Percentiles rank a stretch among this genome's conserved stretches.
phyloP scores from a whole-genome alignment of 2,113 vertebrate species.

The Festucalex cinctus region DNA sequence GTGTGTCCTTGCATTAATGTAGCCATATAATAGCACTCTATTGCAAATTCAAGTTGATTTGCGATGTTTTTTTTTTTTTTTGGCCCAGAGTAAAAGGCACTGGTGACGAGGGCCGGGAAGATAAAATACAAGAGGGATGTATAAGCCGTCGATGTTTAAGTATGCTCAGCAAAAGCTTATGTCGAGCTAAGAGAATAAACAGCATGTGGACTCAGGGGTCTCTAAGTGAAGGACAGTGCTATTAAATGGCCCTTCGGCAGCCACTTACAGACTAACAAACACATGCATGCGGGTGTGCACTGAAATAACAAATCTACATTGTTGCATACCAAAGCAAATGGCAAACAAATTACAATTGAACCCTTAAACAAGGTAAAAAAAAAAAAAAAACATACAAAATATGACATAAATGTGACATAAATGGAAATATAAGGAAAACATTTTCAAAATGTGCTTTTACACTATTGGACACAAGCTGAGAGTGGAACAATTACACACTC shows the following conservation, averaged over 20 bases:
- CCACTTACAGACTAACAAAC: neutral
- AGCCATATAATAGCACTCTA: neutral
- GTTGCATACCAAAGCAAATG: too few relatives aligned
- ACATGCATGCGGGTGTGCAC: neutral
- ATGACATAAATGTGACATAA: too few relatives aligned
- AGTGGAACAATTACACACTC: too few relatives aligned
- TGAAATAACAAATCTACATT: neutral
- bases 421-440: too few relatives aligned
- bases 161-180: conserved; percentile 17
- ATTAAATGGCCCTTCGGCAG: conserved; percentile 13
- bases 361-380: too few relatives aligned
- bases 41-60: neutral
- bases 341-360: too few relatives aligned
- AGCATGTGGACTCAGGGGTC: conserved; percentile 21
- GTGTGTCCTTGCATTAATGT: neutral
- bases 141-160: conserved; percentile 22
- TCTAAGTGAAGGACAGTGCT: conserved; percentile 13
- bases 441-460: too few relatives aligned
- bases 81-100: neutral
- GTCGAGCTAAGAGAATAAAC: conserved; percentile 17
- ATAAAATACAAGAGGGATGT: conserved; percentile 9
- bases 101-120: neutral
- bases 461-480: too few relatives aligned
- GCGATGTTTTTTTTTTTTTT: conserved; percentile 4
- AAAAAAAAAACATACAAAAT: too few relatives aligned